Conservation (phyloP, 2,113 vertebrate species). For the Myotis brandtii region DNA sequence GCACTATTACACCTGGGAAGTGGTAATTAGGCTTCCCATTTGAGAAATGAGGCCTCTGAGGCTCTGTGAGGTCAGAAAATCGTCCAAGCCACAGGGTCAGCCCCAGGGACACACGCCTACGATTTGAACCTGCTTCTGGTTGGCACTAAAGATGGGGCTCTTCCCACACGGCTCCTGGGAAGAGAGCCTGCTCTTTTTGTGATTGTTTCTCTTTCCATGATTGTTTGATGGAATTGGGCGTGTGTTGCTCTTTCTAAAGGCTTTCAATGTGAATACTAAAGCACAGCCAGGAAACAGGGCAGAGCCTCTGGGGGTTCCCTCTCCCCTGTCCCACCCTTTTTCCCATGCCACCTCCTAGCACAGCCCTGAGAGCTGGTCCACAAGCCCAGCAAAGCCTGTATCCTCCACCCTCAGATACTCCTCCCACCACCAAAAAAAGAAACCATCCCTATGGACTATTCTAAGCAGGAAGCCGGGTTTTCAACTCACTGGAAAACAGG, state of each 20-base stretch:
- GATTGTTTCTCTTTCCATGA: not conserved
- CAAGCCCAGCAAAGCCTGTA: slow-evolving; percentile 36
- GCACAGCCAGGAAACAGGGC: not conserved
- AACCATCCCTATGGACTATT: slow-evolving; percentile 63
- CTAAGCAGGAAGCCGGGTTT: slow-evolving; percentile 75
- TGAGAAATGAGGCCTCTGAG: not conserved
- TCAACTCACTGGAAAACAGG: slow-evolving; percentile 80
- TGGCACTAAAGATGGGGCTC: not conserved
- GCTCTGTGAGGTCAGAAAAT: not conserved
- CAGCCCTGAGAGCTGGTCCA: not conserved
- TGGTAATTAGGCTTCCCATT: not conserved
- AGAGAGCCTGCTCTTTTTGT: not conserved
- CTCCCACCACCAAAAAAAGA: slow-evolving; percentile 73
- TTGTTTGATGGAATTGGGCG: not conserved
- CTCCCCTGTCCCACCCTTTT: slow-evolving; percentile 14
- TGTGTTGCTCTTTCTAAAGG: not conserved
- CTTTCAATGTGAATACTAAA: not conserved
- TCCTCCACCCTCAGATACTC: slow-evolving; percentile 58
- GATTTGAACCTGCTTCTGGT: not conserved
- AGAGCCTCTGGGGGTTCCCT: not conserved
- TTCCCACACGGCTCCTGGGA: not conserved
- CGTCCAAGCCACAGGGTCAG: not conserved
- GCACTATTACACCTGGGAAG: not conserved
- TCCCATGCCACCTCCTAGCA: not conserved
- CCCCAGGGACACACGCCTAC: not conserved